Evolutionary conservation across 2,113 vertebrate genomes (phyloP), one percentile per base, ranked within the genome.

Genomic region (Donacobius atricapilla): DNA sequence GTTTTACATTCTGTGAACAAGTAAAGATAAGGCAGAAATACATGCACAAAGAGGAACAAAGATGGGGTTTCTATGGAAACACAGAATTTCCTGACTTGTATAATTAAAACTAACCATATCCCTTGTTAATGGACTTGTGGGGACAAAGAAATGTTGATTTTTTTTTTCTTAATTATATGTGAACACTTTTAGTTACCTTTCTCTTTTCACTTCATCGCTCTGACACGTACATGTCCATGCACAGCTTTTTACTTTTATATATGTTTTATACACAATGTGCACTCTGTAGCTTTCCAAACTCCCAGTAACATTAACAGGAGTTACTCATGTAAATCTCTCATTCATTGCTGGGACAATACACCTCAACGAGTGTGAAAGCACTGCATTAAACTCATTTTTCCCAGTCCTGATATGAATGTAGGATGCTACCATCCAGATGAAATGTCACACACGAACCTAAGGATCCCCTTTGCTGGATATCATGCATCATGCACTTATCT

Each of bases 1-100:
- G 20, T 30, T 83, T 77, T 73, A 48, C 42, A 37, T 57, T 94
- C 88, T 78, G 44, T 53, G 70, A 93, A 58, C 30, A 58, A 83
- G 45, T 56, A 42, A 73, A 88, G 54, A 73, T 37, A 66, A 93
- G 63, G 53, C 65, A 92, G 68, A 86, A 94, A 83, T 68, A 57
- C 33, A 71, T 1, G 16, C 44, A 90, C 56, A 89, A 93, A 90
- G 78, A 72, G 66, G 65, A 97, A 83, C 27, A 79, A 82, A 76
- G 51, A 77, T 84, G 51, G 17, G 61, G 94, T 97, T 97, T 95
- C 97, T 94, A 96, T 96, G 93, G 96, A 95, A 97, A 96, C 93
- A 80, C 92, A 53, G 72, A 91, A 90, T 96, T 93, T 91, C 77
- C 84, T 89, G 87, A 75, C 51, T 95, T 69, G 15, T 89, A 57